Evolutionary conservation across 2,113 vertebrate species (phyloP), one percentile per base, ranked within the genome.

Genomic region (Nematolebias whitei): DNA sequence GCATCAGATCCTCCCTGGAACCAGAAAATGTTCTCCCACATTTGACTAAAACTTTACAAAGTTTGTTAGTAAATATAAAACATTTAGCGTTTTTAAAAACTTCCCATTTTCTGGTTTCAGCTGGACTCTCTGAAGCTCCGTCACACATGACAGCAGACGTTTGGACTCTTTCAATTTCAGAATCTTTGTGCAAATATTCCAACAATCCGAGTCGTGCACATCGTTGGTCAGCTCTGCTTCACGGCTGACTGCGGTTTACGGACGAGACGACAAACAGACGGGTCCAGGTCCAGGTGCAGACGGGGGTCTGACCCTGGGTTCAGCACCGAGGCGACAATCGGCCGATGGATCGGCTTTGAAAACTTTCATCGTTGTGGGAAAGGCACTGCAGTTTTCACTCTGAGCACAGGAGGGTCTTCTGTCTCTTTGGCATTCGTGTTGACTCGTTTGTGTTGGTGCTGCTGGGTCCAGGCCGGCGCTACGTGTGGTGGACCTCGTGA

Each of bases 401-500:
- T 39, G 66, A 63, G 70, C 71, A 68, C 51, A 50, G 35, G 23
- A 40, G 18, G 14, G 39, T 53, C 53, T 59, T 68, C 40, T 32
- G 6, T 50, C 61, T 63, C 24, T 67, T n/a, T 61, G 48, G 47
- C 59, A 0, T 58, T 12, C n/a, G 58, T 39, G 68, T 63, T 40
- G 23, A 22, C 38, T 22, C 35, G 48, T 53, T 11, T 2, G 15
- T 20, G 58, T 69, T 40, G 18, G 26, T 45, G 18, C 15, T 20
- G 44, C 6, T 1, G 23, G 10, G 24, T 8, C 1, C n/a, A n/a
- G 35, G 2, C 40, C 6, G 44, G 2, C 6, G 84, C 92, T 96
- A 98, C 2, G 93, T 96, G 66, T 97, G 95, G 84, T 97, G 95
- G 23, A 97, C 74, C 91, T 98, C 94, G 0, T 97, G 96, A 74